Percentiles rank a stretch among this genome's conserved stretches.
These are phyloP conservation scores for Poecilia wingei DNA, from an alignment of 2,797 vertebrate species.

Conservation along the genomic window DNA sequence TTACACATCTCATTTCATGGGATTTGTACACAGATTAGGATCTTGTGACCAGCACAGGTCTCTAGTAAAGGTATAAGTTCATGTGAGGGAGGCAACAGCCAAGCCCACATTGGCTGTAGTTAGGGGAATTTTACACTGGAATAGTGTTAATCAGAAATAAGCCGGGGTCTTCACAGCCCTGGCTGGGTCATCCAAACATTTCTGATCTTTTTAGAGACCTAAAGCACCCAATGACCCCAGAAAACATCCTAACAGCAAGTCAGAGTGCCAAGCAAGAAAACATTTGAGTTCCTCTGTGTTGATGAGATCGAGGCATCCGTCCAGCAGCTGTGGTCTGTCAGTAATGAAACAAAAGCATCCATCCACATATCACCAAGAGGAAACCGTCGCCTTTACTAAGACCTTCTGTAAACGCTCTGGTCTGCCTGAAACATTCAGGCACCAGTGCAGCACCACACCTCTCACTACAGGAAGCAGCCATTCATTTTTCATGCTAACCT, in stretches of 20 bases:
- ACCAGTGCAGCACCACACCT: conserved; percentile 41
- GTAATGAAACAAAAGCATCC: conserved; percentile 20
- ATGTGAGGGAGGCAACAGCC: not conserved
- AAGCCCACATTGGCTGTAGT: not conserved
- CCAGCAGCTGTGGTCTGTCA: conserved; percentile 5
- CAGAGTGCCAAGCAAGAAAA: conserved; percentile 1
- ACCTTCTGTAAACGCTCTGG: conserved; percentile 3
- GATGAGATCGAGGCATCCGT: conserved; percentile 13
- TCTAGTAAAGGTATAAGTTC: not conserved
- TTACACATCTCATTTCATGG: not conserved
- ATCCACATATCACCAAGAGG: conserved; percentile 14
- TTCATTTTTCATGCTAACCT: conserved; percentile 75
- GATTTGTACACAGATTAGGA: not conserved
- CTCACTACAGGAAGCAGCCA: conserved; percentile 63
- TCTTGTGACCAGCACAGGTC: not conserved
- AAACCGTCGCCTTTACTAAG: conserved; percentile 30
- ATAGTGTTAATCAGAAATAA: not conserved
- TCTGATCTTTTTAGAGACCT: not conserved
- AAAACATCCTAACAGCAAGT: not conserved
- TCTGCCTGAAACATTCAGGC: conserved; percentile 25
- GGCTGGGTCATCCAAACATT: not conserved
- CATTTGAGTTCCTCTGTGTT: not conserved
- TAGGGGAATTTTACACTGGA: not conserved
- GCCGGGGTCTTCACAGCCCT: not conserved
- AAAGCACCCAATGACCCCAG: not conserved